Percentiles rank a stretch among this genome's conserved stretches.
These are phyloP conservation scores for Noctua pronuba DNA, from an alignment of 2,888 invertebrate genomes.

Conservation along the genomic window DNA sequence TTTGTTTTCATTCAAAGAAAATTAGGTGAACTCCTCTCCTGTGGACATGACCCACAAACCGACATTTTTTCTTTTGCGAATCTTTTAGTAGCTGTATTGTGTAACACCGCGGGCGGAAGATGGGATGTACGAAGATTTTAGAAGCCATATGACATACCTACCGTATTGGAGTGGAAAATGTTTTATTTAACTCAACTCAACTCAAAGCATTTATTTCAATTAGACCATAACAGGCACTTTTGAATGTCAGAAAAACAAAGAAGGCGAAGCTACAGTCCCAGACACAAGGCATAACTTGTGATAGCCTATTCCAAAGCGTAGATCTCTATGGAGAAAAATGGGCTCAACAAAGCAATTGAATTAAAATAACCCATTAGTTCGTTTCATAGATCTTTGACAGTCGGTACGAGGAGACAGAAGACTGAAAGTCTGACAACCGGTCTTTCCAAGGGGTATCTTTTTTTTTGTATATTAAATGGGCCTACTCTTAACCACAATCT, in stretches of 20 bases:
- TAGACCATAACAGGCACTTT: too few relatives aligned
- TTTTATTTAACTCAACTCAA: too few relatives aligned
- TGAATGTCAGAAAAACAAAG: too few relatives aligned
- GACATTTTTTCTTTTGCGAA: constrained; percentile 27
- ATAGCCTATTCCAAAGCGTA: too few relatives aligned
- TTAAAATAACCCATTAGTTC: background rate
- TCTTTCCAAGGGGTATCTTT: background rate
- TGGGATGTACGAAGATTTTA: constrained; percentile 19
- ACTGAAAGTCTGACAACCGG: background rate
- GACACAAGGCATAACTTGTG: too few relatives aligned
- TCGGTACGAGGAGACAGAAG: background rate
- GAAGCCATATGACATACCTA: background rate
- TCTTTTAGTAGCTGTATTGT: constrained; percentile 41
- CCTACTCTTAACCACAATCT: too few relatives aligned
- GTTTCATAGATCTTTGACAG: background rate
- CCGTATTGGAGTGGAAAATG: background rate
- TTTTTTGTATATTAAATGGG: too few relatives aligned
- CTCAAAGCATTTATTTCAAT: too few relatives aligned
- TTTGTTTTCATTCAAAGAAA: constrained; percentile 24
- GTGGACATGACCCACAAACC: constrained; percentile 17
- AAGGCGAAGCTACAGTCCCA: too few relatives aligned
- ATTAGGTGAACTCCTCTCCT: constrained; percentile 20
- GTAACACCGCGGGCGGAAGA: constrained; percentile 25
- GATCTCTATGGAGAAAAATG: too few relatives aligned
- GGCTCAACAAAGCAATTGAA: background rate